A percentile compares a stretch with the other conserved stretches of the same genome.
Evolutionary conservation across 2,888 invertebrate genomes (phyloP).

Genomic region (Smittia sp.): DNA sequence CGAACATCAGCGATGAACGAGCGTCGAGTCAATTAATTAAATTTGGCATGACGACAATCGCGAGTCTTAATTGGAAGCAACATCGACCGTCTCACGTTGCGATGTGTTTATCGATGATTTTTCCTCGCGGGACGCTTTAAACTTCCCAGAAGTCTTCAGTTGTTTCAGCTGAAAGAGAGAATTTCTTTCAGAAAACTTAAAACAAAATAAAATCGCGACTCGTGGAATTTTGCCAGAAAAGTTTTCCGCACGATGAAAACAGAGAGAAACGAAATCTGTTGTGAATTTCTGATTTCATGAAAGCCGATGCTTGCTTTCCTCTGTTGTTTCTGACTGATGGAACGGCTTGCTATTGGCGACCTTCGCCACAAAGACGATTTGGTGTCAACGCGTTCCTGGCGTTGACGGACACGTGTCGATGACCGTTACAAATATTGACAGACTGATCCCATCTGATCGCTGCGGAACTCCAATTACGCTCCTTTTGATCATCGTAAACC

Average conservation of each 20-base stretch:
- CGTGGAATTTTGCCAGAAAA: constrained; percentile 23
- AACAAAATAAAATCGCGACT: constrained; percentile 8
- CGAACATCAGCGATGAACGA: neutral
- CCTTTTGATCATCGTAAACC: too few relatives aligned
- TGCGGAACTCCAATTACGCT: too few relatives aligned
- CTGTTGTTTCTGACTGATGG: neutral
- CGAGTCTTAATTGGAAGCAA: neutral
- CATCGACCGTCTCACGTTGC: neutral
- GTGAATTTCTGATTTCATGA: neutral
- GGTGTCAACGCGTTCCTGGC: too few relatives aligned
- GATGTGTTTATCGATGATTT: neutral
- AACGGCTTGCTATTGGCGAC: neutral
- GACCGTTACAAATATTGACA: too few relatives aligned
- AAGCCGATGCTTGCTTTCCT: neutral
- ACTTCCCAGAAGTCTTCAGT: neutral
- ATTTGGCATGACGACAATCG: neutral
- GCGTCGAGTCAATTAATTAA: neutral
- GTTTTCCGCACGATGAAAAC: neutral
- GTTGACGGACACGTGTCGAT: too few relatives aligned
- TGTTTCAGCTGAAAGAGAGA: neutral
- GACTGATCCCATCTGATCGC: too few relatives aligned
- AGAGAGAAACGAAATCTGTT: neutral
- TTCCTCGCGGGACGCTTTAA: neutral
- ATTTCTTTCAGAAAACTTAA: neutral
- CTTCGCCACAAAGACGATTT: too few relatives aligned